phyloP scores from a whole-genome alignment of 1,140 invertebrate species.

The Bombus vancouverensis region DNA sequence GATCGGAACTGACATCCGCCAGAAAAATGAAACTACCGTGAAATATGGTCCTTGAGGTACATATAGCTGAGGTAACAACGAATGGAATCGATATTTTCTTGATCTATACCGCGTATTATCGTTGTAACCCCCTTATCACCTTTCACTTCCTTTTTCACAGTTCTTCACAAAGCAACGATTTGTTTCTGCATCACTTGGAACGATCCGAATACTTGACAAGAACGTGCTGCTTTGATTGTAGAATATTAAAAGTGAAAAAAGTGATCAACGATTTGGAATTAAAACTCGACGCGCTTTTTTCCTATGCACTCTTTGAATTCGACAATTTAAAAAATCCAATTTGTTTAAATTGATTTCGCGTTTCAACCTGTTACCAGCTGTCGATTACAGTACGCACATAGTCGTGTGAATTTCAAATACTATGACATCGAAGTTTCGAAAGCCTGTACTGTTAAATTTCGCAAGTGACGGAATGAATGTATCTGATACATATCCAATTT shows the following conservation, averaged over 20 bases:
- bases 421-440: neutral
- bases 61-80: neutral
- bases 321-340: neutral
- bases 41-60: neutral
- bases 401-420: neutral
- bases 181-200: neutral
- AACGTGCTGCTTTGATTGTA: neutral
- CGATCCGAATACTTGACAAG: neutral
- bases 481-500: neutral
- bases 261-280: neutral
- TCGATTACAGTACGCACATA: neutral
- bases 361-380: neutral
- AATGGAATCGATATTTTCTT: neutral
- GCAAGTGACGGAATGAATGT: neutral
- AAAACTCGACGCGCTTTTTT: neutral
- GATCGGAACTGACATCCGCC: too few relatives aligned
- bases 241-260: neutral
- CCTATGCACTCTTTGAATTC: neutral
- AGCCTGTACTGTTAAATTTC: conserved; percentile 2
- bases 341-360: neutral
- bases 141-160: neutral
- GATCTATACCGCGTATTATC: neutral
- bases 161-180: neutral
- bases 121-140: too few relatives aligned
- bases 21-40: neutral